Evolutionary conservation across 2,888 invertebrate genomes (phyloP).

Genomic region (Boloria euphrosyne): DNA sequence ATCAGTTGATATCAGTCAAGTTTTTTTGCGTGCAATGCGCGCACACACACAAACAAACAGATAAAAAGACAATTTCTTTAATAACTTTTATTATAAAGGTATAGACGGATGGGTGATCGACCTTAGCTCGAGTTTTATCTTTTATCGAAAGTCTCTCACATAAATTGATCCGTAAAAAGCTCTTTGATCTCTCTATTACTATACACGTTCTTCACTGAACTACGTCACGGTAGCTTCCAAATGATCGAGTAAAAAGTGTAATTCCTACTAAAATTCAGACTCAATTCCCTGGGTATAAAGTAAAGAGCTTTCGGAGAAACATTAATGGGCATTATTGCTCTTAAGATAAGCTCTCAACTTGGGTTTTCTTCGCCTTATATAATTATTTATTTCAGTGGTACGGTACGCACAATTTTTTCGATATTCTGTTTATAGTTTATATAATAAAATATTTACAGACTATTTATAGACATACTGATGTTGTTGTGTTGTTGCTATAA

Average conservation of each 20-base stretch:
- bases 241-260: conserved; percentile 17
- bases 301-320: conserved; percentile 8
- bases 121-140: no score
- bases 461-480: no score
- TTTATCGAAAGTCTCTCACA: not conserved
- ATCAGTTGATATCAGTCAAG: no score
- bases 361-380: conserved; percentile 19
- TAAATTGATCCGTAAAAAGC: not conserved
- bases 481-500: no score
- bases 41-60: no score
- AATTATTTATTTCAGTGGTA: conserved; percentile 18
- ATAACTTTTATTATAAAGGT: no score
- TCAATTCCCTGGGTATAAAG: conserved; percentile 15
- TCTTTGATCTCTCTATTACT: not conserved
- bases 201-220: not conserved
- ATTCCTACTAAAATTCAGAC: conserved; percentile 12
- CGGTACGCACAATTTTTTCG: not conserved
- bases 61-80: no score
- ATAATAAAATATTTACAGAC: not conserved
- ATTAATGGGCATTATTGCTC: conserved; percentile 22
- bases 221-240: not conserved
- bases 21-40: no score
- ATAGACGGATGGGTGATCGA: no score
- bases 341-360: conserved; percentile 21
- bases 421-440: not conserved